Conservation (phyloP, 2,888 invertebrate genomes). For the Philaethria dido region DNA sequence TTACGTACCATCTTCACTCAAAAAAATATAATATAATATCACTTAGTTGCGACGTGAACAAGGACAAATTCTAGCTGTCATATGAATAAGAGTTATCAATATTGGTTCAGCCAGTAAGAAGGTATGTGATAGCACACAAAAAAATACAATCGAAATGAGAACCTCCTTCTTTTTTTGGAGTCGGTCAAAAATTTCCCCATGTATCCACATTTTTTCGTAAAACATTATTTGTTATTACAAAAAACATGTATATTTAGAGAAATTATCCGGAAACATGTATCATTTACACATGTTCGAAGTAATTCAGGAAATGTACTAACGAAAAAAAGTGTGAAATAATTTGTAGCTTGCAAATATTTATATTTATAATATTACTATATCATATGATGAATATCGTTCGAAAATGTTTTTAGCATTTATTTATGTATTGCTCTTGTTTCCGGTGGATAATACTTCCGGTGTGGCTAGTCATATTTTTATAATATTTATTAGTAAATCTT, state of each 20-base stretch:
- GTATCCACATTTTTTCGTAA: neutral
- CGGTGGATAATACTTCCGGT: constrained; percentile 8
- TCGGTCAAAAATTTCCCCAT: no score
- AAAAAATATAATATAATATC: no score
- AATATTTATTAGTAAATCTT: neutral
- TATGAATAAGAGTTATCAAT: no score
- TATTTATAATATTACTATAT: neutral
- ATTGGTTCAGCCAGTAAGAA: no score
- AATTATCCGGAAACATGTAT: neutral
- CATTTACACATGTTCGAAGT: neutral
- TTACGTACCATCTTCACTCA: no score
- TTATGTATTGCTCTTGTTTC: constrained; percentile 10
- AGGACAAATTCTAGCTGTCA: no score
- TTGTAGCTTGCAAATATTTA: neutral
- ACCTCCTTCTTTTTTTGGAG: no score
- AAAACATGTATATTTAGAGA: neutral
- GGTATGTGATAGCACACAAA: no score
- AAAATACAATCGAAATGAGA: no score
- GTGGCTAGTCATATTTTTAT: neutral
- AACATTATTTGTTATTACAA: neutral
- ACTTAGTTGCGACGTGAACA: no score
- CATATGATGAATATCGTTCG: neutral
- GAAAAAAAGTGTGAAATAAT: neutral
- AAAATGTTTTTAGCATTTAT: neutral
- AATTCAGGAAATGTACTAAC: neutral